Evolutionary conservation across 2,797 vertebrate species (phyloP).

Genomic region (Nannoperca australis): DNA sequence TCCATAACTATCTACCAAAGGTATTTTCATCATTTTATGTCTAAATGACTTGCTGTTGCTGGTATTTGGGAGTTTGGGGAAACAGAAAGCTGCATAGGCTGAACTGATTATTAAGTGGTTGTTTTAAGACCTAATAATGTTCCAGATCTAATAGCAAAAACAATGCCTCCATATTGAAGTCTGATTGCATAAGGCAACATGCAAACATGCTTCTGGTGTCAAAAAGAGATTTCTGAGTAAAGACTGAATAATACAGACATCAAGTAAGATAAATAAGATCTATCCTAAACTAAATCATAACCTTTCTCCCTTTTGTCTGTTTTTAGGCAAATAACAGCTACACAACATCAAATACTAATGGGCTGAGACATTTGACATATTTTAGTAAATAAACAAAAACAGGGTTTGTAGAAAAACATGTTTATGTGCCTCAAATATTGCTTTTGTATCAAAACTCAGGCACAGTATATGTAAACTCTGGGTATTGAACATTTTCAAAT

Average conservation of each 20-base stretch:
- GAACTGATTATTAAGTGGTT: background rate
- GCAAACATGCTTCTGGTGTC: background rate
- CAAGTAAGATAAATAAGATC: background rate
- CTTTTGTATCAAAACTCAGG: background rate
- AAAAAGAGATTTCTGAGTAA: background rate
- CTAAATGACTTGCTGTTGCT: background rate
- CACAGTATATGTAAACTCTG: background rate
- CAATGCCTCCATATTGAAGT: background rate
- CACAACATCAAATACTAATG: no score
- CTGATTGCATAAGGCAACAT: background rate
- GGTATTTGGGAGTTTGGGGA: background rate
- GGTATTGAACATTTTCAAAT: background rate
- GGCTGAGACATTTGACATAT: background rate
- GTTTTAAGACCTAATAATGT: background rate
- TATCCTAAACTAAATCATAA: background rate
- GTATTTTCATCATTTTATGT: background rate
- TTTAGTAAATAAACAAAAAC: background rate
- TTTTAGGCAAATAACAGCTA: background rate
- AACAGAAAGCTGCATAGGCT: background rate
- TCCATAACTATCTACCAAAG: background rate
- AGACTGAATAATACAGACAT: background rate
- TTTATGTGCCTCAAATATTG: background rate
- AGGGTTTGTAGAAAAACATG: background rate
- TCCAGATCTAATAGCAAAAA: background rate
- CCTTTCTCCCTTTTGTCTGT: background rate